Percentiles rank a stretch among this genome's conserved stretches.
phyloP scores from a whole-genome alignment of 2,113 vertebrate genomes.

The Acanthochromis polyacanthus region DNA sequence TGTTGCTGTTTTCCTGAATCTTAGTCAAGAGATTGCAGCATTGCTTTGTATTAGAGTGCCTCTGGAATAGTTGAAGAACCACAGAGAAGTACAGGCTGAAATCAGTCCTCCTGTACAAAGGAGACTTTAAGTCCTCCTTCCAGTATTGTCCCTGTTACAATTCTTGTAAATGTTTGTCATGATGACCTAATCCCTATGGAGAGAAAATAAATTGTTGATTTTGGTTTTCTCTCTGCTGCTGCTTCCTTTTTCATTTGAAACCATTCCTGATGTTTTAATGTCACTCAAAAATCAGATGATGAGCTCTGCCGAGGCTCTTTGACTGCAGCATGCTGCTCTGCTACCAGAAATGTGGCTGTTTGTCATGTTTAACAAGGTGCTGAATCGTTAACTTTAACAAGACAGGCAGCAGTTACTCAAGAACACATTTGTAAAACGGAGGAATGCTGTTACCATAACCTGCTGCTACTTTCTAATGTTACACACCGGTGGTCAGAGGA shows the following conservation, averaged over 20 bases:
- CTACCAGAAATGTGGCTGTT: conserved; percentile 43
- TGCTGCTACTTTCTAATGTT: conserved; percentile 40
- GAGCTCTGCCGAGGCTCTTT: conserved; percentile 17
- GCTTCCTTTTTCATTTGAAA: conserved; percentile 1
- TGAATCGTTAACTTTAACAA: conserved; percentile 78
- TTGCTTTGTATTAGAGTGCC: conserved; percentile 78
- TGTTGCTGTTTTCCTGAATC: conserved; percentile 55
- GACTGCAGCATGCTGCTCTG: background rate
- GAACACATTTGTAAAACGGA: conserved; percentile 65
- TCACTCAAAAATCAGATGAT: background rate
- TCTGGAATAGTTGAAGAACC: conserved; percentile 68
- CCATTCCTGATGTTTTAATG: background rate
- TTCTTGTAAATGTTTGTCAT: conserved; percentile 78
- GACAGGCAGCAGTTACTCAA: conserved; percentile 64
- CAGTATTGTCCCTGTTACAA: conserved; percentile 72
- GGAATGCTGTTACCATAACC: conserved; percentile 44
- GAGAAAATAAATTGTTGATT: conserved; percentile 80
- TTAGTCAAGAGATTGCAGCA: conserved; percentile 58
- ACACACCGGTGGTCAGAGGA: conserved; percentile 20
- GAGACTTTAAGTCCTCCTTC: conserved; percentile 67
- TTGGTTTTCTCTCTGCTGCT: conserved; percentile 55
- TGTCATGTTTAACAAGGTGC: conserved; percentile 76
- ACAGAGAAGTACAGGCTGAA: conserved; percentile 59
- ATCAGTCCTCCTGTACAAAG: conserved; percentile 57
- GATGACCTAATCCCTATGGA: conserved; percentile 69